Evolutionary conservation across 2,888 invertebrate genomes (phyloP).

Genomic region (Sinohyriopsis cumingii): DNA sequence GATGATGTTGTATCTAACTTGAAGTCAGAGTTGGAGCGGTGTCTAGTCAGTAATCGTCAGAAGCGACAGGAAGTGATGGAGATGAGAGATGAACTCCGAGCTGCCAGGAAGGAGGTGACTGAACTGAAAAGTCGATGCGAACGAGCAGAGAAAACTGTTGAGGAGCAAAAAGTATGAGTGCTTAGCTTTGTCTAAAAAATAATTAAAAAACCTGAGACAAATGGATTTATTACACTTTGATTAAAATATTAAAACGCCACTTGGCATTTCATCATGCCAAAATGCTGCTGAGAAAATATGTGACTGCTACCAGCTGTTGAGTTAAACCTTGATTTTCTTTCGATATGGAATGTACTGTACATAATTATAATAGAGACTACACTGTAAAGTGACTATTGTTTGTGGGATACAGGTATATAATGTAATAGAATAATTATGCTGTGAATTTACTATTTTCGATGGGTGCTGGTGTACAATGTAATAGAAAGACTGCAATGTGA

Average conservation of each 20-base stretch:
- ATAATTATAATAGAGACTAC: too few relatives aligned
- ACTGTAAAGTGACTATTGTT: too few relatives aligned
- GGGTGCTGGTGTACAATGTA: too few relatives aligned
- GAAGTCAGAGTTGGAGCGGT: slow-evolving; percentile 64
- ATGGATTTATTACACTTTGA: background rate
- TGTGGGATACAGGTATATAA: too few relatives aligned
- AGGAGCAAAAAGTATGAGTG: slow-evolving; percentile 47
- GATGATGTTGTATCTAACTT: slow-evolving; percentile 49
- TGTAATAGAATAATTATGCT: too few relatives aligned
- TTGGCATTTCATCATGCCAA: too few relatives aligned
- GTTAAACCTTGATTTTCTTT: too few relatives aligned
- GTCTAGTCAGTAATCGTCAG: slow-evolving; percentile 62
- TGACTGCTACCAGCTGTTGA: too few relatives aligned
- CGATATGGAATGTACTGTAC: too few relatives aligned
- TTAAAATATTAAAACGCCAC: background rate
- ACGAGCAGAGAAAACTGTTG: slow-evolving; percentile 40
- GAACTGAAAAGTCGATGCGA: slow-evolving; percentile 40
- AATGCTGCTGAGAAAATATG: too few relatives aligned
- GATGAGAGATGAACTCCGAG: slow-evolving; percentile 50
- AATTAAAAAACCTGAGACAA: background rate
- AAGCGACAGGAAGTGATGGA: slow-evolving; percentile 59
- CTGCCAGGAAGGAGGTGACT: slow-evolving; percentile 39
- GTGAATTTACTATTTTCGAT: too few relatives aligned
- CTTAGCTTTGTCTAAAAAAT: background rate
- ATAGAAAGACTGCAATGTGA: too few relatives aligned